These are phyloP conservation scores for Clitarchus hookeri DNA, from an alignment of 2,888 invertebrate species.

Conservation along the genomic window DNA sequence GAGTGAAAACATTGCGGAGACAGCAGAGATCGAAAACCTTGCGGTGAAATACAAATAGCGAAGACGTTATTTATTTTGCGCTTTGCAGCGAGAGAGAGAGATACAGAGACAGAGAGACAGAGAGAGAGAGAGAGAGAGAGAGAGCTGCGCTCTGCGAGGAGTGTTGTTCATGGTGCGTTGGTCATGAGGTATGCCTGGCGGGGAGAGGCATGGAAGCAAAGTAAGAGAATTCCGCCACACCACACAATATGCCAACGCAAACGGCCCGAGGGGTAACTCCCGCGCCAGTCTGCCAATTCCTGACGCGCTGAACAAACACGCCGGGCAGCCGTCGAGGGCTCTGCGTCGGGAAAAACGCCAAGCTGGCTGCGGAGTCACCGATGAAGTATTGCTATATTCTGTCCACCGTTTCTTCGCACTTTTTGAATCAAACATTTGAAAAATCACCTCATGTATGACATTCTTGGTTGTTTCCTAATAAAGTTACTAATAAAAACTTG, in stretches of 20 bases:
- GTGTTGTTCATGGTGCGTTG: too few relatives aligned
- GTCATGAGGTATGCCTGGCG: too few relatives aligned
- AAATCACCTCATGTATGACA: too few relatives aligned
- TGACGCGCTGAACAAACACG: background rate
- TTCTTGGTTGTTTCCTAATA: too few relatives aligned
- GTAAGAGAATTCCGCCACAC: background rate
- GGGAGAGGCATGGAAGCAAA: background rate
- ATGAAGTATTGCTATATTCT: background rate
- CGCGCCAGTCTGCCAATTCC: background rate
- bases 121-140: too few relatives aligned
- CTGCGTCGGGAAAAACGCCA: background rate
- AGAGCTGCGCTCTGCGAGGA: too few relatives aligned
- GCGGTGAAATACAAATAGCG: background rate
- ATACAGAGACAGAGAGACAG: background rate
- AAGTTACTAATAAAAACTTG: too few relatives aligned
- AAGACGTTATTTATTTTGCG: background rate
- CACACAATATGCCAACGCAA: background rate
- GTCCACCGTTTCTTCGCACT: too few relatives aligned
- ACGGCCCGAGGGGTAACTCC: background rate
- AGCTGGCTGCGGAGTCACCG: background rate
- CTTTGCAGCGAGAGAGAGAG: background rate
- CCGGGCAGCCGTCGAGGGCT: background rate
- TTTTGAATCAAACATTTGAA: too few relatives aligned
- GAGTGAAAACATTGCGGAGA: too few relatives aligned
- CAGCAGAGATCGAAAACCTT: too few relatives aligned